Percentiles rank a stretch among this genome's conserved stretches.
Conservation (phyloP, 2,888 invertebrate genomes). For the Melitaea athalia region DNA sequence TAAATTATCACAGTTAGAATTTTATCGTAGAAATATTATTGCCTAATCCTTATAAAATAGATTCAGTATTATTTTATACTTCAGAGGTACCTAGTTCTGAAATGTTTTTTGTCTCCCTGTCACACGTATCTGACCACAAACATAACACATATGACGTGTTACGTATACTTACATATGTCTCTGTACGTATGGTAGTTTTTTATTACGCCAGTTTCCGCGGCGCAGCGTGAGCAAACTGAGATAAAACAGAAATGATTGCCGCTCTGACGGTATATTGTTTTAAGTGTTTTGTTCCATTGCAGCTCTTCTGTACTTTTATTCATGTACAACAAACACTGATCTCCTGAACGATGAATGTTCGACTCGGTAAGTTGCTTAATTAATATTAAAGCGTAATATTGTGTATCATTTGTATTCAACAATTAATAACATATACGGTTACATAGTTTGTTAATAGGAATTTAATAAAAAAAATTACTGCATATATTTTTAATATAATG, state of each 20-base stretch:
- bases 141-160: constrained; percentile 13
- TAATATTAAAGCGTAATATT: constrained; percentile 18
- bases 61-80: neutral
- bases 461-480: neutral
- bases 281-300: constrained; percentile 75
- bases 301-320: constrained; percentile 65
- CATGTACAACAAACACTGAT: constrained; percentile 61
- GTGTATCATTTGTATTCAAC: neutral
- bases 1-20: neutral
- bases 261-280: constrained; percentile 78
- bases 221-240: constrained; percentile 77
- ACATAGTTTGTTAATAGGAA: neutral
- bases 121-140: constrained; percentile 1
- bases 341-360: constrained; percentile 52
- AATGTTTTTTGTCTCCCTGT: neutral
- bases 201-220: constrained; percentile 75
- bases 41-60: neutral
- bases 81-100: neutral
- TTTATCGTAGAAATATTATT: neutral
- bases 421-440: neutral
- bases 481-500: neutral
- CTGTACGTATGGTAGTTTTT: constrained; percentile 68
- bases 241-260: constrained; percentile 81
- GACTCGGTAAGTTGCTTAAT: constrained; percentile 34
- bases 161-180: constrained; percentile 28